A percentile compares a stretch with the other conserved stretches of the same genome.
phyloP scores from a whole-genome alignment of 2,113 vertebrate species.

The Grantiella picta region DNA sequence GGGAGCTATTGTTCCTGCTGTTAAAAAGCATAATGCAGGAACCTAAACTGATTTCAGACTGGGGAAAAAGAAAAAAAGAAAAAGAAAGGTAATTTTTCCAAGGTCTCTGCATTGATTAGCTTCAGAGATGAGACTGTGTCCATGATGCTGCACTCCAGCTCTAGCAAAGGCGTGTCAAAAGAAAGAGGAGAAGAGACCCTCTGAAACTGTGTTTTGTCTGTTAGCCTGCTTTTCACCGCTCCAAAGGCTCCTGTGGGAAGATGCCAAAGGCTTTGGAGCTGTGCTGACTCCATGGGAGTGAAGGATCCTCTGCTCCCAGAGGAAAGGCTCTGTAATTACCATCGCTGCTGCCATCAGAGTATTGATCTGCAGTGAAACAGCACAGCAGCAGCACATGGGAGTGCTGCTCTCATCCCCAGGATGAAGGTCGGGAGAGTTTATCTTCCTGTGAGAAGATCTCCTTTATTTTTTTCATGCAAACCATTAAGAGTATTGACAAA shows the following conservation, averaged over 20 bases:
- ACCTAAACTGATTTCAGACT: not conserved
- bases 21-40: not conserved
- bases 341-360: not conserved
- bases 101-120: not conserved
- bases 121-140: not conserved
- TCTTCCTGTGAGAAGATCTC: not conserved
- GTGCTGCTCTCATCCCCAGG: not conserved
- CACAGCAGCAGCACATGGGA: not conserved
- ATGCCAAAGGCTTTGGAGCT: not conserved
- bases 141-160: not conserved
- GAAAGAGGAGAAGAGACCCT: not conserved
- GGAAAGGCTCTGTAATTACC: not conserved
- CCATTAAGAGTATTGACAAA: not conserved
- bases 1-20: not conserved
- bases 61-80: not conserved
- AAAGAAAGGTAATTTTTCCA: not conserved
- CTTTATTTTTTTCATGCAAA: not conserved
- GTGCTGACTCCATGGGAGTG: not conserved
- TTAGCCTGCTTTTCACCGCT: not conserved
- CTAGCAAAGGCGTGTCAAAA: not conserved
- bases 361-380: conserved; percentile 23
- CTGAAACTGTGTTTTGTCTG: not conserved
- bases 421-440: not conserved
- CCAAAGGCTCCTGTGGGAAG: not conserved
- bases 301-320: not conserved